Base-by-base conservation (phyloP, 1,140 invertebrate genomes). In the Pygmarrhopalites habei region DNA sequence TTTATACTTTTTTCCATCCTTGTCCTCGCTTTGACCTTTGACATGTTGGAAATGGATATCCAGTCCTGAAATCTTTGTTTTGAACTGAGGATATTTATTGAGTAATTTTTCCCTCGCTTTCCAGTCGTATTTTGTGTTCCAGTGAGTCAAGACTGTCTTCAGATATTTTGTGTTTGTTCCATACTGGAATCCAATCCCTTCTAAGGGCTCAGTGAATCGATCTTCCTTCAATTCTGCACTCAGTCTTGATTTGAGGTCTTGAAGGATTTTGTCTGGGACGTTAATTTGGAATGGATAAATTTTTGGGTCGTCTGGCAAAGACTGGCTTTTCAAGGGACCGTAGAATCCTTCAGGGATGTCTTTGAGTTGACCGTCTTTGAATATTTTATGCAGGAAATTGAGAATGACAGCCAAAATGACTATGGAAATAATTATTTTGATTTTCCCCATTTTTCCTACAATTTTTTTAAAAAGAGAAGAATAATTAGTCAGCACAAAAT, bases 61-160 rank as follows among this genome's bases (percentile, higher is more conserved):
- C 1, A 93, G 76, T 4, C 87, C 87, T 77, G 75, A 86, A 70
- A 83, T 79, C 43, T 77, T 72, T 12, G 81, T 82, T 29, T 72
- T 86, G 74, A 81, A 92, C 66, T 90, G 88, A 1, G 85, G 80
- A 65, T 83, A 85, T 60, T 77, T 73, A 72, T 92, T 93, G 4
- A 93, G 72, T 29, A 75, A 78, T 15, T 75, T 73, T 71, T 88
- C 84, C 44, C 86, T 80, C 67, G 83, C 74, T 65, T 75, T 78
- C 82, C 90, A 93, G 68, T 90, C 77, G 73, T 90, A 93, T 21
- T 83, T 77, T n/a, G 82, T 82, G 3, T 75, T 72, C 89, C 88
- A 87, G 74, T 89, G 85, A 30, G 83, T 75, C 17, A 88, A 70
- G 25, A 92, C 75, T 60, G 81, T 79, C 41, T 81, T 64, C 12